Percentiles rank a stretch among this genome's conserved stretches.
These are phyloP conservation scores for Eulithis testata DNA, from an alignment of 2,888 invertebrate species.

Conservation along the genomic window DNA sequence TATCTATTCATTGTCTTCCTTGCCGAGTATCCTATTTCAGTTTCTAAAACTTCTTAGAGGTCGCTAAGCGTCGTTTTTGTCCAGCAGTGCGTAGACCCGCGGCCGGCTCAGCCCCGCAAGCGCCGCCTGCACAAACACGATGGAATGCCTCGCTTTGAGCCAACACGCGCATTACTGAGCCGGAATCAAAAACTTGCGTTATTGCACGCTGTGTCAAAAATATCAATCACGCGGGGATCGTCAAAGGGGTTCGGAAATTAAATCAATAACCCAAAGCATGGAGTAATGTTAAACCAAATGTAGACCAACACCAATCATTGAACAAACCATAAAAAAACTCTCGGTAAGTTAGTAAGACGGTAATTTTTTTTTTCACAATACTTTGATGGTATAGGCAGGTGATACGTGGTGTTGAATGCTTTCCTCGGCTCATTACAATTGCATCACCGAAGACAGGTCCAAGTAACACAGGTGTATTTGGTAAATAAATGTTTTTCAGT, in stretches of 20 bases:
- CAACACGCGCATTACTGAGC: constrained; percentile 31
- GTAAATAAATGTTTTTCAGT: no score
- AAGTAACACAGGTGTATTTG: no score
- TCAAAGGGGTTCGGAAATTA: constrained; percentile 12
- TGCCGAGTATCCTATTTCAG: no score
- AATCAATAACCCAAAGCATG: neutral
- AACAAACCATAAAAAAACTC: no score
- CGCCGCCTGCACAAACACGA: constrained; percentile 39
- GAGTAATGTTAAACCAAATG: neutral
- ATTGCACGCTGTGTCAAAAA: constrained; percentile 15
- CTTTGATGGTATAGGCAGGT: no score
- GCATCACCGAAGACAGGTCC: no score
- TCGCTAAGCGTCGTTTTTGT: neutral
- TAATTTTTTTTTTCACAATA: no score
- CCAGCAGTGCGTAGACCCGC: constrained; percentile 19
- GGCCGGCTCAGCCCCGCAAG: constrained; percentile 27
- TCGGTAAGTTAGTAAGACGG: no score
- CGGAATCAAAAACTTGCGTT: constrained; percentile 28
- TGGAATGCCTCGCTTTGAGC: constrained; percentile 41
- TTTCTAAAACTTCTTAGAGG: neutral
- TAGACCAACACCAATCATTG: no score
- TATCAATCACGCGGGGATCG: constrained; percentile 19
- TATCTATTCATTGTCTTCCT: no score
- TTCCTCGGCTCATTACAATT: no score
- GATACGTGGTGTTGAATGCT: no score